Evolutionary conservation across 2,888 invertebrate species (phyloP).

Genomic region (Cheiracanthium punctorium): DNA sequence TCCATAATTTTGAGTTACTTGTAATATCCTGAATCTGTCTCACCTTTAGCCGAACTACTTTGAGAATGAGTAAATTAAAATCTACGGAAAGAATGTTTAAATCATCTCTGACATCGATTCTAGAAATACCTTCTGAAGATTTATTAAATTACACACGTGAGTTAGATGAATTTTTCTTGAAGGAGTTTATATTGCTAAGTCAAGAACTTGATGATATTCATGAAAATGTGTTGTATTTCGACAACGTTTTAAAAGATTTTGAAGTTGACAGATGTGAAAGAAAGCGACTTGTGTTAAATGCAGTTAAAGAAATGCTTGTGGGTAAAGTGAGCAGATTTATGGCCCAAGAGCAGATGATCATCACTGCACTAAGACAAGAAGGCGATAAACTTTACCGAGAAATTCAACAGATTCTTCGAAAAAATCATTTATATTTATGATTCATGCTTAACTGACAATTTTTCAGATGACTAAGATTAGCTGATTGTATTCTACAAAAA

Average conservation of each 20-base stretch:
- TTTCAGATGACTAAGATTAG: too few species aligned
- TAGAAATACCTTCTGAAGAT: not conserved
- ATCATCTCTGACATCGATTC: not conserved
- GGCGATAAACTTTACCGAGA: constrained; percentile 25
- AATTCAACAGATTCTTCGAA: constrained; percentile 31
- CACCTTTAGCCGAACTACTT: not conserved
- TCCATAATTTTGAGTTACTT: too few species aligned
- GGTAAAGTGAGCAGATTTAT: constrained; percentile 10
- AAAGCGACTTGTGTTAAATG: constrained; percentile 16
- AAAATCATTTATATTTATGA: not conserved
- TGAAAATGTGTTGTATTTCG: constrained; percentile 22
- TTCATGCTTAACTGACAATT: too few species aligned
- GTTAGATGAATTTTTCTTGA: constrained; percentile 29
- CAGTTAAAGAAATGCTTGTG: constrained; percentile 19
- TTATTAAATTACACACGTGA: not conserved
- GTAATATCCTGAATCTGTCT: too few species aligned
- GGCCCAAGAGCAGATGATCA: constrained; percentile 37
- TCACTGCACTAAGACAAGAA: constrained; percentile 23
- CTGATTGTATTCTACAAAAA: too few species aligned
- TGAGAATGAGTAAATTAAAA: not conserved
- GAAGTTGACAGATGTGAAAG: not conserved
- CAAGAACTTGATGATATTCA: constrained; percentile 27
- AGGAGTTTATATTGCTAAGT: constrained; percentile 21
- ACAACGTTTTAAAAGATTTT: not conserved
- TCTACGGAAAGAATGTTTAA: not conserved